Percentiles rank a stretch among this genome's conserved stretches.
These are phyloP conservation scores for Macrophya annulata DNA, from an alignment of 2,888 invertebrate species.

Conservation along the genomic window DNA sequence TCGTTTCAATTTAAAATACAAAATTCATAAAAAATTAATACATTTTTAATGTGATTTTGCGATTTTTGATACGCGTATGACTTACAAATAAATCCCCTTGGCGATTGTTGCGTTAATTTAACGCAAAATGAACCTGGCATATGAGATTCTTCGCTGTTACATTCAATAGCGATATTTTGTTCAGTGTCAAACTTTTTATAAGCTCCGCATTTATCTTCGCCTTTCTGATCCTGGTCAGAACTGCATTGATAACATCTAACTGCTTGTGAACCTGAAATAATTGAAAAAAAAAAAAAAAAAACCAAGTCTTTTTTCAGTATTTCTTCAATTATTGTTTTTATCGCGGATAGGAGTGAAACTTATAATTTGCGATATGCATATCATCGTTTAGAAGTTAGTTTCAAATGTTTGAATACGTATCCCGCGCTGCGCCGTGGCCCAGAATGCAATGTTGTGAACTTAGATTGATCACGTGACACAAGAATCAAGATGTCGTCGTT, in stretches of 20 bases:
- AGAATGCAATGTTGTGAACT: slow-evolving; percentile 27
- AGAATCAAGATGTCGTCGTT: slow-evolving; percentile 11
- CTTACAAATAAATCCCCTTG: slow-evolving; percentile 97
- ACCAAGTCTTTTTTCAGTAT: not conserved
- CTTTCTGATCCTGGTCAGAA: slow-evolving; percentile 90
- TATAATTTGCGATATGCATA: not conserved
- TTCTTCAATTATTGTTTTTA: not conserved
- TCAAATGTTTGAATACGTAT: not conserved
- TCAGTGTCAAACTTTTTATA: slow-evolving; percentile 92
- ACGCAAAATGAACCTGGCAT: slow-evolving; percentile 98
- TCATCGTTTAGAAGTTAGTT: not conserved
- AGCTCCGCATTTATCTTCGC: slow-evolving; percentile 94
- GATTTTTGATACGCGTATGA: slow-evolving; percentile 66
- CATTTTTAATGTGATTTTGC: not conserved
- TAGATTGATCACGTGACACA: slow-evolving; percentile 29
- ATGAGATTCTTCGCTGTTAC: slow-evolving; percentile 95
- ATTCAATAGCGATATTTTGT: slow-evolving; percentile 94
- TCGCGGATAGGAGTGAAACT: not conserved
- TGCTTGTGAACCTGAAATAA: slow-evolving; percentile 78
- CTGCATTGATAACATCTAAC: slow-evolving; percentile 97
- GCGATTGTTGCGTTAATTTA: slow-evolving; percentile 96
- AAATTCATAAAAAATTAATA: slow-evolving; percentile 13
- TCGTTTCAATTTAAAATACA: slow-evolving; percentile 10
- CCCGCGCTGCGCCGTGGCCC: not conserved
- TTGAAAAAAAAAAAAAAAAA: not conserved